Conservation (phyloP, 1,140 invertebrate genomes). For the Ceratina calcarata region DNA sequence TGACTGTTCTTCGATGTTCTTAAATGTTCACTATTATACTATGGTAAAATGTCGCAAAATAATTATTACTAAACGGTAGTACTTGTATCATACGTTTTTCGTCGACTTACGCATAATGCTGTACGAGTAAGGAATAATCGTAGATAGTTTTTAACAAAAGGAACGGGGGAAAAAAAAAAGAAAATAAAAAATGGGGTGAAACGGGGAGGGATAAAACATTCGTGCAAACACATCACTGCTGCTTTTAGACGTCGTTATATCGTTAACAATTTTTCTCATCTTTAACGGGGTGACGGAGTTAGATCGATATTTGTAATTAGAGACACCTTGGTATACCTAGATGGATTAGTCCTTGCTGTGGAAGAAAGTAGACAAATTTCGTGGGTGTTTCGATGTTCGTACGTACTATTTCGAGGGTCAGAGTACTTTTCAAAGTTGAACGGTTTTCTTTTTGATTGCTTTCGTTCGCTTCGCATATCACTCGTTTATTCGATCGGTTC, state of each 20-base stretch:
- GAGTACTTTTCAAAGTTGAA: not conserved
- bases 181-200: not conserved
- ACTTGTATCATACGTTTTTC: constrained; percentile 59
- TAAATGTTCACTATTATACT: constrained; percentile 71
- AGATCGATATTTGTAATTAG: constrained; percentile 30
- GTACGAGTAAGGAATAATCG: constrained; percentile 44
- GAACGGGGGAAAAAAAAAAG: too few species aligned
- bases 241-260: constrained; percentile 47
- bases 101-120: constrained; percentile 59
- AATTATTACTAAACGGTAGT: constrained; percentile 47
- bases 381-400: constrained; percentile 48
- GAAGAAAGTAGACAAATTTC: constrained; percentile 34
- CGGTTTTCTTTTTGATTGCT: not conserved
- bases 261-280: constrained; percentile 49
- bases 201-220: not conserved
- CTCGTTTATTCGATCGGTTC: constrained; percentile 17
- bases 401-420: constrained; percentile 5
- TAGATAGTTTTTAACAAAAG: constrained; percentile 36
- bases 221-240: constrained; percentile 52
- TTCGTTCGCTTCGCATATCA: constrained; percentile 3
- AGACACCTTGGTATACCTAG: constrained; percentile 17
- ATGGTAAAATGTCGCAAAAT: constrained; percentile 55
- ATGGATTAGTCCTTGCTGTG: constrained; percentile 17
- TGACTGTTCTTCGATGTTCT: constrained; percentile 73
- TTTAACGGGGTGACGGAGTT: constrained; percentile 45